Evolutionary conservation across 2,797 vertebrate genomes (phyloP).

Genomic region (Phoebastria nigripes): DNA sequence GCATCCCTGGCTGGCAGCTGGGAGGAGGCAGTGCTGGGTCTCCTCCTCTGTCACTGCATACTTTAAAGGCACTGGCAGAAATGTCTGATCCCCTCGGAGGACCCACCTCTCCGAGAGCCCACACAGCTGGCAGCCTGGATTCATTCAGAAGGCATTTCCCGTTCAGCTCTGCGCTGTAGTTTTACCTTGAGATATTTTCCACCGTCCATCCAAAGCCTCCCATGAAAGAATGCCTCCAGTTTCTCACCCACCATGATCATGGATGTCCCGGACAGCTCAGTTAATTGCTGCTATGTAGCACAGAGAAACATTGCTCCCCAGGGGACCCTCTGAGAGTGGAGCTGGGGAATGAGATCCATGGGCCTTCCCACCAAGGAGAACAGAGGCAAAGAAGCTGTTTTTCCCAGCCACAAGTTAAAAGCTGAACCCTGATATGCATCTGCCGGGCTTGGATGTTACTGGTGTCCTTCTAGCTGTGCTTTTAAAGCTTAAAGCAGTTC

Average conservation of each 20-base stretch:
- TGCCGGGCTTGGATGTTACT: neutral
- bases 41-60: neutral
- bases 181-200: neutral
- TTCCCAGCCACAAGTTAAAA: neutral
- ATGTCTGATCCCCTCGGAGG: neutral
- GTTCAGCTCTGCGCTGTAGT: neutral
- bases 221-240: neutral
- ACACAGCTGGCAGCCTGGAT: neutral
- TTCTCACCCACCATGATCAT: neutral
- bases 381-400: neutral
- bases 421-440: neutral
- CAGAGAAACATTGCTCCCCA: neutral
- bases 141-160: neutral
- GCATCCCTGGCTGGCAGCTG: neutral
- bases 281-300: neutral
- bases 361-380: neutral
- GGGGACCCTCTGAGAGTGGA: neutral
- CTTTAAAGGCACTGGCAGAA: neutral
- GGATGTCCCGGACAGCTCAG: neutral
- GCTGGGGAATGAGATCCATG: neutral
- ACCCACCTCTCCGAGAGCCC: neutral
- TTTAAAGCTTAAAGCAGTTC: neutral
- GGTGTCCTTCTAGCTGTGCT: neutral
- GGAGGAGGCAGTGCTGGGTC: neutral
- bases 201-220: neutral